These are phyloP conservation scores for Tenualosa thibaudeaui DNA, from an alignment of 2,797 vertebrate species.

Conservation along the genomic window DNA sequence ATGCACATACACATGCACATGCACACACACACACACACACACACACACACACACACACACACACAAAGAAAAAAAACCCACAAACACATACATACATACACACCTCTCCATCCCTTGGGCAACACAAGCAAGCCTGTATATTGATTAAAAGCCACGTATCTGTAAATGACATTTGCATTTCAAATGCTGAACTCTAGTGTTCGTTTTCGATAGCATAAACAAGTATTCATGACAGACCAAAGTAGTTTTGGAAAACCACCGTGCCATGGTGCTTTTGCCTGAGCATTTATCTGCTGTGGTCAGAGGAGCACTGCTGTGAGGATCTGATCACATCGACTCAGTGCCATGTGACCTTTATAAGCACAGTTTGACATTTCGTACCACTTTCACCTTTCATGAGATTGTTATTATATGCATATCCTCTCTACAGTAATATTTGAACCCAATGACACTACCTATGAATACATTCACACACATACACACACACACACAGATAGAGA, in stretches of 20 bases:
- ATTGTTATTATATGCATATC: constrained; percentile 6
- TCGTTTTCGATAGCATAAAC: not conserved
- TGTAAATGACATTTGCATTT: not conserved
- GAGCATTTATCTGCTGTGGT: not conserved
- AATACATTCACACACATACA: not conserved
- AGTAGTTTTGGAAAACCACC: not conserved
- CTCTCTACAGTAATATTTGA: not conserved
- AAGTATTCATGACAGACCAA: not conserved
- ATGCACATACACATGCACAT: no score
- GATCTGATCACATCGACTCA: not conserved
- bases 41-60: no score
- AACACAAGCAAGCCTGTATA: no score
- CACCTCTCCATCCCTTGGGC: no score
- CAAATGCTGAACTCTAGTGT: not conserved
- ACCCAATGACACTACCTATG: not conserved
- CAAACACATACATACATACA: no score
- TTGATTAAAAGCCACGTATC: no score
- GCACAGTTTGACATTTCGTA: constrained; percentile 4
- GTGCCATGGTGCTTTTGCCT: not conserved
- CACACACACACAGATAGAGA: not conserved
- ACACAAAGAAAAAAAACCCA: no score
- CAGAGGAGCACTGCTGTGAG: not conserved
- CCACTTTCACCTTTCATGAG: constrained; percentile 9
- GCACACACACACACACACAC: no score
- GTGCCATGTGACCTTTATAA: not conserved